Conservation (phyloP, 2,888 invertebrate species). For the Polydrusus cervinus region DNA sequence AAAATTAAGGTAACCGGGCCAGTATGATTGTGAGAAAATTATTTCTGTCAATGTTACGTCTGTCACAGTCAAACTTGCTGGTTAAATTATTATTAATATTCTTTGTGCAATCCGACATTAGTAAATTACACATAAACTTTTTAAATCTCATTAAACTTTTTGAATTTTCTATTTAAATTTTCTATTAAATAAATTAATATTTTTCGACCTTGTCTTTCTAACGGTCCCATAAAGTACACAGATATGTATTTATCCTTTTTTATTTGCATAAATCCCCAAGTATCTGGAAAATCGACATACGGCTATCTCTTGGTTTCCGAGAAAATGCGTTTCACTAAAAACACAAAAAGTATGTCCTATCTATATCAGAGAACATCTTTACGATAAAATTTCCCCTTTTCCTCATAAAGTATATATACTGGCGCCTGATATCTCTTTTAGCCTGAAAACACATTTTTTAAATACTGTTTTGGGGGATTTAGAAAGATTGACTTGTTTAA, state of each 20-base stretch:
- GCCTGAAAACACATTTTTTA: constrained; percentile 32
- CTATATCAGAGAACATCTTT: constrained; percentile 18
- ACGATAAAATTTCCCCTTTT: constrained; percentile 28
- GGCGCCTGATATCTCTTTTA: constrained; percentile 26
- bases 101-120: too few relatives aligned
- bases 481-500: constrained; percentile 29
- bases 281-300: constrained; percentile 8
- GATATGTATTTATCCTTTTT: not conserved
- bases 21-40: too few relatives aligned
- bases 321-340: constrained; percentile 19
- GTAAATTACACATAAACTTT: too few relatives aligned
- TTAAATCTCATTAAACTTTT: too few relatives aligned
- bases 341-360: constrained; percentile 21
- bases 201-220: not conserved
- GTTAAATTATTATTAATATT: too few relatives aligned
- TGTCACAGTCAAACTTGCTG: too few relatives aligned
- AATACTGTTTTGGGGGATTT: constrained; percentile 27
- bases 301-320: constrained; percentile 8
- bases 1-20: too few relatives aligned
- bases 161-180: not conserved
- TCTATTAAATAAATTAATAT: not conserved
- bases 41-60: too few relatives aligned
- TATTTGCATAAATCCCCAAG: constrained; percentile 13
- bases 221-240: not conserved
- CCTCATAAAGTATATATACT: constrained; percentile 30